Conservation (phyloP, 2,888 invertebrate genomes). For the Venusia cambrica region DNA sequence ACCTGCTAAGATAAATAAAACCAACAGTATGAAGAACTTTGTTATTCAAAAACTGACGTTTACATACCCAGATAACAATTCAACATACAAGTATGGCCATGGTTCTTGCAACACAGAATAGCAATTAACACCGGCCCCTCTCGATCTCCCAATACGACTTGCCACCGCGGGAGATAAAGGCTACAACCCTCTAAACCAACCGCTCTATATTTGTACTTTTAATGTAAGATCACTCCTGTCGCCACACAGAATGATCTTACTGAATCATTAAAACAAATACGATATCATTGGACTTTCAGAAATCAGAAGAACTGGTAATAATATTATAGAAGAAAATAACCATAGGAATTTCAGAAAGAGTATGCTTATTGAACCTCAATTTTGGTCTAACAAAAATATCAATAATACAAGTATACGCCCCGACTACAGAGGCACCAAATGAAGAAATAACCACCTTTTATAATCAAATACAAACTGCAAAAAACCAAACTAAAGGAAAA, state of each 20-base stretch:
- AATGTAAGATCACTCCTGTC: background rate
- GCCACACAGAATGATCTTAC: background rate
- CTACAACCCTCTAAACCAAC: background rate
- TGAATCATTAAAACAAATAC: no score
- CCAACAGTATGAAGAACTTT: background rate
- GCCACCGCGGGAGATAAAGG: background rate
- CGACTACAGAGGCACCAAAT: constrained; percentile 8
- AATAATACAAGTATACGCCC: constrained; percentile 19
- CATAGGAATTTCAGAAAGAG: constrained; percentile 20
- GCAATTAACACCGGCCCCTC: background rate
- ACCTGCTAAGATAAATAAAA: background rate
- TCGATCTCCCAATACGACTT: background rate
- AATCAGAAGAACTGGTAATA: no score
- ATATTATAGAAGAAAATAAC: no score
- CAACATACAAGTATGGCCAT: background rate
- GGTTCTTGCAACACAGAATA: background rate
- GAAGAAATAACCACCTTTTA: constrained; percentile 17
- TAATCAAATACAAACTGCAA: background rate
- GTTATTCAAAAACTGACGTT: background rate
- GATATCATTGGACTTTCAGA: no score
- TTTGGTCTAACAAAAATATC: constrained; percentile 4
- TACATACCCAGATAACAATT: background rate
- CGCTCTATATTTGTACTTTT: background rate
- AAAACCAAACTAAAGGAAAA: background rate
- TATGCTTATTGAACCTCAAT: constrained; percentile 9